These are phyloP conservation scores for Bryconaethiops microstoma DNA, from an alignment of 2,797 vertebrate species.

Conservation along the genomic window DNA sequence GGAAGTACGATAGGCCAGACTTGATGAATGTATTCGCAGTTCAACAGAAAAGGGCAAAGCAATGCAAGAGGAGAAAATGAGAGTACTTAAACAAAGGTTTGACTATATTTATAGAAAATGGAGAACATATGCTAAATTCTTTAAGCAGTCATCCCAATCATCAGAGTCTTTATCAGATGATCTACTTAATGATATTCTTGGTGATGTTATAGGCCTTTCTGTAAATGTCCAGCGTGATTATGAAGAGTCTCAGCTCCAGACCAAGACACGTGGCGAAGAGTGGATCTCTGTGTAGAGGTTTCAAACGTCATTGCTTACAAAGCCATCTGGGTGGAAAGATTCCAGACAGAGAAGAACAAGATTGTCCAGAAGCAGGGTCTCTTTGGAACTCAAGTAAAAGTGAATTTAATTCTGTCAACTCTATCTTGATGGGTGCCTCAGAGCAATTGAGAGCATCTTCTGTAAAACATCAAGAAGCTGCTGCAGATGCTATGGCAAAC, in stretches of 20 bases:
- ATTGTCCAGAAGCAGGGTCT: background rate
- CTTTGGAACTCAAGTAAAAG: constrained; percentile 3
- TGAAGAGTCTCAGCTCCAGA: background rate
- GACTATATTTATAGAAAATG: no score
- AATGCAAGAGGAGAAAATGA: no score
- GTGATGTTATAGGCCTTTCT: background rate
- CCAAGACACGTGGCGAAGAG: background rate
- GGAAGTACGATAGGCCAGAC: no score
- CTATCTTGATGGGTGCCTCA: constrained; percentile 28
- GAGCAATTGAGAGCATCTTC: constrained; percentile 10
- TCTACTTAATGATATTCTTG: background rate
- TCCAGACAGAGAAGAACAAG: background rate
- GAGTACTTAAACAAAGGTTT: background rate
- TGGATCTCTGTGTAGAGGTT: background rate
- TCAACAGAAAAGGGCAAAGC: background rate
- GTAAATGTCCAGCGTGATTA: background rate
- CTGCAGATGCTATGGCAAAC: constrained; percentile 51
- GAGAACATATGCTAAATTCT: background rate
- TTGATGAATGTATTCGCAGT: no score
- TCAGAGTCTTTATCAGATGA: background rate
- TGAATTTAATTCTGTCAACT: constrained; percentile 20
- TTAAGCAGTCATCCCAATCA: background rate
- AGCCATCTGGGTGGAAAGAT: background rate
- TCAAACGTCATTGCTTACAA: background rate
- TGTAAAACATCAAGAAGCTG: constrained; percentile 49